Base-by-base conservation (phyloP, 2,797 vertebrate species). In the Notolepis coatsorum region DNA sequence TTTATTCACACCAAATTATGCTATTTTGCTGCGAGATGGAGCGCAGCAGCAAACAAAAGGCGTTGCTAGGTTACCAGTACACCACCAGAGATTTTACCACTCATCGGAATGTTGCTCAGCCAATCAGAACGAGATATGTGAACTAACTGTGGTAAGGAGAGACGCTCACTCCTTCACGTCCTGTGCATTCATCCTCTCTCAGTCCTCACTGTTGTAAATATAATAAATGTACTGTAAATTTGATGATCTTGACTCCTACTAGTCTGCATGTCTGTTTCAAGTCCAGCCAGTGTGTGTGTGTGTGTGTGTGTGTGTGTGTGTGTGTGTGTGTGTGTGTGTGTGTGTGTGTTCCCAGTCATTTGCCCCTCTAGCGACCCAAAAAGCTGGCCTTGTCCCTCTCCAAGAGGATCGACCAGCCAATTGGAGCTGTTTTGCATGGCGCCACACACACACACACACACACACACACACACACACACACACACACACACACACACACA, bases 201-300 rank as follows among this genome's bases (percentile, higher is more conserved):
- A n/a, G n/a, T n/a, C n/a, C n/a, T n/a, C n/a, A n/a, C n/a, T n/a
- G n/a, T n/a, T n/a, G n/a, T 63, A 35, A 53, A 43, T 25, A 12
- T 56, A 47, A 60, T 37, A 38, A 71, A 63, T 58, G 58, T 43
- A 9, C 67, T 47, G 42, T 65, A 65, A 61, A 39, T 61, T 13
- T 38, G 15, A 25, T 64, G 58, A 56, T 23, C 43, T 3, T 20
- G 52, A 71, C 38, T 72, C 59, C 61, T 54, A 15, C n/a, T 23
- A 7, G 47, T 50, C 30, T 57, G 48, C 57, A 68, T 3, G 52
- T 71, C 65, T 80, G 73, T 53, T 79, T 79, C 43, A 50, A 57
- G 68, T 72, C 68, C 47, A 51, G 51, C 17, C 21, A 17, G 20
- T 53, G 12, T 24, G 33, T 25, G 33, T 53, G n/a, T 5, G 20